These are phyloP conservation scores for Busseola fusca DNA, from an alignment of 2,888 invertebrate species.

Conservation along the genomic window DNA sequence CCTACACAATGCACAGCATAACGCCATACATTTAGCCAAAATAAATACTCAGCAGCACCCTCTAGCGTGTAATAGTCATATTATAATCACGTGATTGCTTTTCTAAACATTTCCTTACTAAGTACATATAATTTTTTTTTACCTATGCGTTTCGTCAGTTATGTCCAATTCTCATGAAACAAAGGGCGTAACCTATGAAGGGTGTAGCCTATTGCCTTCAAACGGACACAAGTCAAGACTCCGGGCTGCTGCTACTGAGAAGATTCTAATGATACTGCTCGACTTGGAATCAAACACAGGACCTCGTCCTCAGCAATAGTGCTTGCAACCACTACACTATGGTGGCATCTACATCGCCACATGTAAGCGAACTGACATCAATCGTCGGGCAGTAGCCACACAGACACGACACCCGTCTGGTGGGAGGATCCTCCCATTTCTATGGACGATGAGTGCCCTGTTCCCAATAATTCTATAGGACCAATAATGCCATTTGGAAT, in stretches of 20 bases:
- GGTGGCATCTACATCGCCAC: not conserved
- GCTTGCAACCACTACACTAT: not conserved
- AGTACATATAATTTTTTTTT: no score
- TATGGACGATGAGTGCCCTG: not conserved
- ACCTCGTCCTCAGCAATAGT: no score
- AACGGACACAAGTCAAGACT: not conserved
- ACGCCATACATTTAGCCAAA: not conserved
- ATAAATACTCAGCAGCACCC: not conserved
- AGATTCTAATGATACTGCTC: not conserved
- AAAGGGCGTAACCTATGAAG: no score
- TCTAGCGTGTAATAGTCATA: constrained; percentile 1
- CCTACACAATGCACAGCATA: not conserved
- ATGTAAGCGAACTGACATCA: not conserved
- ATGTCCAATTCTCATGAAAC: no score
- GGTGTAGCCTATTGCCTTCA: no score
- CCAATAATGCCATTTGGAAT: not conserved
- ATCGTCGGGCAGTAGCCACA: not conserved
- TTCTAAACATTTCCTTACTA: not conserved
- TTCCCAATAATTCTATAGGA: not conserved
- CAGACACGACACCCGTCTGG: not conserved
- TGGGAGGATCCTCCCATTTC: not conserved
- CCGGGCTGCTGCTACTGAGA: not conserved
- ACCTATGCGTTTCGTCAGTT: no score
- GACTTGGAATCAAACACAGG: not conserved
- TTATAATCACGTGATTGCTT: not conserved